These are phyloP conservation scores for Amiota communis DNA, from an alignment of 2,888 invertebrate species.

Conservation along the genomic window DNA sequence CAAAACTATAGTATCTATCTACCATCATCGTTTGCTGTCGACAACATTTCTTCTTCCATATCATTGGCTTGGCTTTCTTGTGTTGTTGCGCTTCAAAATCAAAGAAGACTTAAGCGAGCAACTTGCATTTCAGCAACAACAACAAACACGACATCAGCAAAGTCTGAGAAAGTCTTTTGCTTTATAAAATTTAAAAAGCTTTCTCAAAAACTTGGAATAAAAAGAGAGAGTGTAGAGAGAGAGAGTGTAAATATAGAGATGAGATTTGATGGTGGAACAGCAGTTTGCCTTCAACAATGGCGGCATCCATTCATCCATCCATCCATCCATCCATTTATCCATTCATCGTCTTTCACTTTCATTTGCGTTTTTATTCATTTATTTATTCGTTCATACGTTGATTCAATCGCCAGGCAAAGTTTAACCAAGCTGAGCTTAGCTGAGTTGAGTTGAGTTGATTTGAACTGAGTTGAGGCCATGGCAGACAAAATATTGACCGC, in stretches of 20 bases:
- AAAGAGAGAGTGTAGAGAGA: too few relatives aligned
- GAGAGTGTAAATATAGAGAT: too few relatives aligned
- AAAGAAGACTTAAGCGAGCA: not conserved
- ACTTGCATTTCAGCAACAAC: conserved; percentile 30
- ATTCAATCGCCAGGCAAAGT: not conserved
- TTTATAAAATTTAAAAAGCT: too few relatives aligned
- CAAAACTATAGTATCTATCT: not conserved
- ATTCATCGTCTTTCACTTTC: conserved; percentile 24
- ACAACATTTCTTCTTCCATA: not conserved
- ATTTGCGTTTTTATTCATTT: conserved; percentile 7
- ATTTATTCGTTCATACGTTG: not conserved
- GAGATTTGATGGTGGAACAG: too few relatives aligned
- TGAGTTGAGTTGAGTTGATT: not conserved
- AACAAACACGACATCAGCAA: conserved; percentile 31
- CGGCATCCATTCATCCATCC: too few relatives aligned
- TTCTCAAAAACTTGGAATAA: too few relatives aligned
- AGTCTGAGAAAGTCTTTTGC: not conserved
- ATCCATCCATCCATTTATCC: conserved; percentile 3
- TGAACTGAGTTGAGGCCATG: too few relatives aligned
- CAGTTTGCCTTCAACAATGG: too few relatives aligned
- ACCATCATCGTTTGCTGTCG: conserved; percentile 6
- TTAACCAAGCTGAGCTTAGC: not conserved
- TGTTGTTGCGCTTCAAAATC: not conserved
- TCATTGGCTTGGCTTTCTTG: not conserved
- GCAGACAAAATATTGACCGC: too few relatives aligned